Evolutionary conservation across 1,140 invertebrate genomes (phyloP).

Genomic region (Drosophila lacertosa): DNA sequence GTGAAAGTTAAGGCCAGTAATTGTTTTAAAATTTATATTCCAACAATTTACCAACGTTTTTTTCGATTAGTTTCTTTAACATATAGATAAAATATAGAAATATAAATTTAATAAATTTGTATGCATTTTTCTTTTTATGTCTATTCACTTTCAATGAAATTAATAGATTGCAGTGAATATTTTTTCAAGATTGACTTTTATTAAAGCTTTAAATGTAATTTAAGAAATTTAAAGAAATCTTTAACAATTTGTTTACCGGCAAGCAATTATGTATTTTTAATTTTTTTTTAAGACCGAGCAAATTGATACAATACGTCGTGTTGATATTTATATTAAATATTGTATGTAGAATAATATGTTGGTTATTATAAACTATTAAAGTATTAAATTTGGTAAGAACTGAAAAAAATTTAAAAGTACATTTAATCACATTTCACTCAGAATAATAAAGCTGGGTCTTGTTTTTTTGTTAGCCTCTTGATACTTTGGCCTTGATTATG

Average conservation of each 20-base stretch:
- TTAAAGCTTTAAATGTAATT: not conserved
- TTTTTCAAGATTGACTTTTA: not conserved
- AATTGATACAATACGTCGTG: no score
- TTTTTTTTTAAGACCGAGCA: no score
- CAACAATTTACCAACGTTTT: not conserved
- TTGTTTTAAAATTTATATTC: constrained; percentile 15
- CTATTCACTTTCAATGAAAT: not conserved
- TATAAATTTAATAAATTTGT: not conserved
- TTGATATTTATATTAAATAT: no score
- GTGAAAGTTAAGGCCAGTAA: not conserved
- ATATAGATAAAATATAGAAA: not conserved
- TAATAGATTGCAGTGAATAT: not conserved
- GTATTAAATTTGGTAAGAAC: no score
- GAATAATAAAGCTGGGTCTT: no score
- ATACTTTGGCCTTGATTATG: not conserved
- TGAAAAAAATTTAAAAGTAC: no score
- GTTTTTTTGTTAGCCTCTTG: not conserved
- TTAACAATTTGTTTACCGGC: no score
- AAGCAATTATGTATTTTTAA: no score
- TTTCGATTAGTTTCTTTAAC: not conserved
- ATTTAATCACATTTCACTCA: no score
- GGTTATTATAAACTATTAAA: no score
- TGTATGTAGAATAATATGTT: no score
- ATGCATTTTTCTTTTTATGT: not conserved
- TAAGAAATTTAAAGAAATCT: not conserved